Conservation (phyloP, 2,888 invertebrate species). For the Sinopyrophorus schimmeli region DNA sequence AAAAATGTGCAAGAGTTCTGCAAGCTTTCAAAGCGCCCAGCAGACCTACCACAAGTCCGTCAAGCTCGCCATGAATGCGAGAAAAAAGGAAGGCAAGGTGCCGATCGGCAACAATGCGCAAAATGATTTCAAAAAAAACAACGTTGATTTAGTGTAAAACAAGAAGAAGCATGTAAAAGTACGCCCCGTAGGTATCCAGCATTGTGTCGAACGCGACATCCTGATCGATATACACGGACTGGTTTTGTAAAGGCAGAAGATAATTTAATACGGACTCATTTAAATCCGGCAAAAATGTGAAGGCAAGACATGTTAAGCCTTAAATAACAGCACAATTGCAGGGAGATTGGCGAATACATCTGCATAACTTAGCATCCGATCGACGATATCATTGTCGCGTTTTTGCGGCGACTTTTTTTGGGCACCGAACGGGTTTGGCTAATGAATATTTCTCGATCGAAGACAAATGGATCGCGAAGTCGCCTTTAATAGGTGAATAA, state of each 20-base stretch:
- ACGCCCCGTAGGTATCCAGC: slow-evolving; percentile 19
- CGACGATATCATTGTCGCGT: slow-evolving; percentile 52
- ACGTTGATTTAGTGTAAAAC: no score
- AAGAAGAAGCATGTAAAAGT: background rate
- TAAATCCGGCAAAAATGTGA: slow-evolving; percentile 52
- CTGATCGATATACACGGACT: slow-evolving; percentile 48
- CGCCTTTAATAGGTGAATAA: slow-evolving; percentile 40
- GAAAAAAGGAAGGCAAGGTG: background rate
- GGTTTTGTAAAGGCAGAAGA: slow-evolving; percentile 48
- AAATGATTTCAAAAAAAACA: no score
- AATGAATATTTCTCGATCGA: slow-evolving; percentile 47
- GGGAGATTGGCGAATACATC: slow-evolving; percentile 55
- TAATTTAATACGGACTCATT: slow-evolving; percentile 53
- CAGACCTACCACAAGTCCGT: no score
- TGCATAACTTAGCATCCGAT: slow-evolving; percentile 54
- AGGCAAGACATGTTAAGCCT: slow-evolving; percentile 50
- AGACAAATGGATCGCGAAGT: slow-evolving; percentile 45
- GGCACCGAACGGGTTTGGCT: slow-evolving; percentile 38
- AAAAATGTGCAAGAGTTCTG: no score
- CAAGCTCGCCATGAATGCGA: no score
- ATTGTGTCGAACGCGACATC: slow-evolving; percentile 46
- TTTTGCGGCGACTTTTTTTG: slow-evolving; percentile 32
- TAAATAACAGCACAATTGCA: slow-evolving; percentile 56
- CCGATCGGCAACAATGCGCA: no score
- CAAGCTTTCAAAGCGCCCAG: no score